phyloP scores from a whole-genome alignment of 1,140 invertebrate genomes.

The Hylaeus volcanicus region DNA sequence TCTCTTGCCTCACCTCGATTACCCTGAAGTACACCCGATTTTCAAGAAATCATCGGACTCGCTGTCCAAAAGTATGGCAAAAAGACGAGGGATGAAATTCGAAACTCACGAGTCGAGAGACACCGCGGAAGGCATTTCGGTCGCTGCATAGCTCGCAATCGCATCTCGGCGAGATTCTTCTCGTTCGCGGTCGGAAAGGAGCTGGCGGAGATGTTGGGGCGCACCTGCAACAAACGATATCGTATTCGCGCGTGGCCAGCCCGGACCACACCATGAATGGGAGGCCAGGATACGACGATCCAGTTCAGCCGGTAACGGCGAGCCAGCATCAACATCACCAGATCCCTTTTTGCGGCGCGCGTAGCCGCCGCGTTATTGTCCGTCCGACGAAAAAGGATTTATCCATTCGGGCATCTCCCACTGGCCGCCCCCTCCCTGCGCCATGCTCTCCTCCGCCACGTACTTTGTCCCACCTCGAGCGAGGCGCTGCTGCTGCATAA shows the following conservation, averaged over 20 bases:
- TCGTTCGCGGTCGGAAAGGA: conserved; percentile 34
- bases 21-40: too few relatives aligned
- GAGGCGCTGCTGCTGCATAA: conserved; percentile 64
- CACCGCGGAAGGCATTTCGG: not conserved
- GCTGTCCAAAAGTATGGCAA: too few relatives aligned
- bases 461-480: conserved; percentile 49
- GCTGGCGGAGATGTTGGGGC: not conserved
- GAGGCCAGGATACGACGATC: conserved; percentile 47
- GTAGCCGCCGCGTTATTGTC: conserved; percentile 58
- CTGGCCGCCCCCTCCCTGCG: not conserved
- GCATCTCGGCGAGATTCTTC: conserved; percentile 42
- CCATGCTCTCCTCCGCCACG: not conserved
- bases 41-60: too few relatives aligned
- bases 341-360: conserved; percentile 46
- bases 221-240: conserved; percentile 61
- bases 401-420: conserved; percentile 56
- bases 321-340: conserved; percentile 29
- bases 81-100: too few relatives aligned
- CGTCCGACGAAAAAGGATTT: conserved; percentile 69
- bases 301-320: conserved; percentile 51
- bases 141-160: not conserved
- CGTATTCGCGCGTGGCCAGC: conserved; percentile 62
- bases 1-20: too few relatives aligned
- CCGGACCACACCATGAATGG: conserved; percentile 52
- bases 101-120: too few relatives aligned